These are phyloP conservation scores for Trichonephila clavata DNA, from an alignment of 1,140 invertebrate genomes.

Conservation along the genomic window DNA sequence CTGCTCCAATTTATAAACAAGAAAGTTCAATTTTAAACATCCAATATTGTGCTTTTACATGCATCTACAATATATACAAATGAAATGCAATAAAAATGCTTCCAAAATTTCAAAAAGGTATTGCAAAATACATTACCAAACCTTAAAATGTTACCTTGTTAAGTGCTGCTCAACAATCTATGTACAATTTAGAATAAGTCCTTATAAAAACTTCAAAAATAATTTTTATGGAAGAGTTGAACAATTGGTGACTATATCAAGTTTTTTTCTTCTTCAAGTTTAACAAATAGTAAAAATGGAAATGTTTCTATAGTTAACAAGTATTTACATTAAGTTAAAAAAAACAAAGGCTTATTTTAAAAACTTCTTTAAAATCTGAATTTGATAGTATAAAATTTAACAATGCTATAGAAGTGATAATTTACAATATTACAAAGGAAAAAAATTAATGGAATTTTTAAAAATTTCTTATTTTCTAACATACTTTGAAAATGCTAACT, in stretches of 20 bases:
- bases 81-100: neutral
- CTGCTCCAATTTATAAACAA: neutral
- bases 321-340: neutral
- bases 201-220: neutral
- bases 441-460: neutral
- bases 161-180: neutral
- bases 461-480: neutral
- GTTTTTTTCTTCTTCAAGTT: neutral
- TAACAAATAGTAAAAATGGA: neutral
- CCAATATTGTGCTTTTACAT: slow-evolving; percentile 28
- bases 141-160: neutral
- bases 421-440: neutral
- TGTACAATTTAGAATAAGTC: neutral
- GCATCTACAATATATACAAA: neutral
- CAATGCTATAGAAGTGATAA: neutral
- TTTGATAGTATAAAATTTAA: neutral
- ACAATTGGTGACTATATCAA: neutral
- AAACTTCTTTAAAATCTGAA: neutral
- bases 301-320: neutral
- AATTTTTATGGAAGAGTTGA: slow-evolving; percentile 2
- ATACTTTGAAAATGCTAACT: neutral
- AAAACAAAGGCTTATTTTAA: neutral
- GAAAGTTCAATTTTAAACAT: neutral
- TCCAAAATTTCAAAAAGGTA: slow-evolving; percentile 6
- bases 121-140: neutral